phyloP scores from a whole-genome alignment of 2,888 invertebrate genomes.

The Lasius platythorax region DNA sequence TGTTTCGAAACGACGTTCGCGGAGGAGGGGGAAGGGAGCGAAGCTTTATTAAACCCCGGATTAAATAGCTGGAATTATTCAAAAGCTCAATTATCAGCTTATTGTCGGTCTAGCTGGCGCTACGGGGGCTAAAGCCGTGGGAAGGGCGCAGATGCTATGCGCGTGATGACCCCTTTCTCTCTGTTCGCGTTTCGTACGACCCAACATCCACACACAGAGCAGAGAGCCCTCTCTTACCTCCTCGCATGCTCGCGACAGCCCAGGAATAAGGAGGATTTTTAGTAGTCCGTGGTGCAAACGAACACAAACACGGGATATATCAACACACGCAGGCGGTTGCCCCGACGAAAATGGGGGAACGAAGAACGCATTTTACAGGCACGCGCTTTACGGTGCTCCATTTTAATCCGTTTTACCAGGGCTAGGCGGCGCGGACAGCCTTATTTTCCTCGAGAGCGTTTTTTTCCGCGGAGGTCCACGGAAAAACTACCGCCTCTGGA shows the following conservation, averaged over 20 bases:
- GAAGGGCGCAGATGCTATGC: constrained; percentile 77
- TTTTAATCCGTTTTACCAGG: constrained; percentile 67
- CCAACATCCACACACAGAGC: neutral
- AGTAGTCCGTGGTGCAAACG: constrained; percentile 69
- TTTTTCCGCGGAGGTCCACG: constrained; percentile 39
- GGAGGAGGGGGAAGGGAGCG: neutral
- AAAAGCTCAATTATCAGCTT: constrained; percentile 84
- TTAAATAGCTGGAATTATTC: constrained; percentile 82
- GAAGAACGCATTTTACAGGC: constrained; percentile 65
- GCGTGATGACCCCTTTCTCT: constrained; percentile 55
- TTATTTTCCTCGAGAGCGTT: constrained; percentile 65
- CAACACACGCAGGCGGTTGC: constrained; percentile 35
- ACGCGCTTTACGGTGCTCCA: constrained; percentile 58
- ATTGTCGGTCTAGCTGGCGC: constrained; percentile 82
- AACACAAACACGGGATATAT: constrained; percentile 75
- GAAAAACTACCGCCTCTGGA: constrained; percentile 38
- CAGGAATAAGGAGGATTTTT: constrained; percentile 75
- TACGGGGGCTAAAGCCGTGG: constrained; percentile 79
- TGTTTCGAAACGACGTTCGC: constrained; percentile 69
- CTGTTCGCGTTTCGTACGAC: constrained; percentile 30
- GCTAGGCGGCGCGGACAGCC: constrained; percentile 45
- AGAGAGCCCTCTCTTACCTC: constrained; percentile 23
- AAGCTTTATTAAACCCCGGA: constrained; percentile 77
- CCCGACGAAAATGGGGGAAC: neutral
- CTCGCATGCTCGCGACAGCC: constrained; percentile 46